Evolutionary conservation across 1,140 invertebrate genomes (phyloP), one percentile per base, ranked within the genome.

Genomic region (Acromyrmex heyeri): DNA sequence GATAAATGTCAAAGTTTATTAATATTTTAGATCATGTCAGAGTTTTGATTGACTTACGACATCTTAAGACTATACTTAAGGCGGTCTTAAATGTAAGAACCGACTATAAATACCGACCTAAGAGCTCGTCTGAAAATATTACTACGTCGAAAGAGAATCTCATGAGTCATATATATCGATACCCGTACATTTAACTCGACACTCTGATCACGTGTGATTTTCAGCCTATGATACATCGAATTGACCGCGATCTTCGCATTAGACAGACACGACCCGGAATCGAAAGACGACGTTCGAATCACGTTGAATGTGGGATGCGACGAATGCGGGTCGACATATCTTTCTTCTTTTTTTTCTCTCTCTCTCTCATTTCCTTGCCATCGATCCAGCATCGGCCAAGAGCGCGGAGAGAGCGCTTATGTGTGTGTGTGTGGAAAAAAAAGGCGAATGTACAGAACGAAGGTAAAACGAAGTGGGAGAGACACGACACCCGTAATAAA

Each of bases 401-500:
- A 64, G n/a, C 38, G 75, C 55, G 59, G 27, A 14, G 18, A 27
- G 75, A 77, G 38, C 38, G 16, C 61, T 55, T 24, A 18, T 61
- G 67, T 12, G 24, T 8, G 24, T 2, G 38, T 14, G 10, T 5
- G 18, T 6, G 34, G 24, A 38, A 48, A 48, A 30, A 73, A 50
- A 44, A 27, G 14, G 48, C 55, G 55, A 12, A 48, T 10, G 21
- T 59, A 27, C 50, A 59, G 55, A 72, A 73, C 38, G 67, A 73
- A 72, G 79, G 53, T 59, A 57, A 73, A 72, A 61, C 55, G 79
- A 83, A 57, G 14, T 14, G 67, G 10, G 67, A 61, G 67, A 61
- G 69, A 83, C 79, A 73, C 67, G 67, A 82, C 67, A 73, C 79
- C 79, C 55, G 79, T 83, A 83, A 83, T 83, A 83, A 83, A 83